These are phyloP conservation scores for Nothura maculosa DNA, from an alignment of 2,797 vertebrate genomes.

Conservation along the genomic window DNA sequence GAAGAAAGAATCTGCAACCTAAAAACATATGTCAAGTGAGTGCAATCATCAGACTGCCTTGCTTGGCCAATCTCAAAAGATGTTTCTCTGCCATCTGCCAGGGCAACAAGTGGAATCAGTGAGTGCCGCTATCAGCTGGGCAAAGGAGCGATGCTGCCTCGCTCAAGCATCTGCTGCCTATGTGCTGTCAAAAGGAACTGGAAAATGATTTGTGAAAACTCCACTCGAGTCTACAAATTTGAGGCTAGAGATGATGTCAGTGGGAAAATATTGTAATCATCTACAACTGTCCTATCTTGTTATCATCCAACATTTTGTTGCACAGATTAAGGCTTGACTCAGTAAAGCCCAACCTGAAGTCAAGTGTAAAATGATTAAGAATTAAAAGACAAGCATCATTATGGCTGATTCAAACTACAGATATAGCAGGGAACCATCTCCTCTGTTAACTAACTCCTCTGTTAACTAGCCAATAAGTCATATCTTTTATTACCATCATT, in stretches of 20 bases:
- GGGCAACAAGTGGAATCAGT: not conserved
- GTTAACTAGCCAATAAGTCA: not conserved
- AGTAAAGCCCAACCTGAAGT: not conserved
- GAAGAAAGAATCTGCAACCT: not conserved
- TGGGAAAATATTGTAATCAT: not conserved
- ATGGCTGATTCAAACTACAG: not conserved
- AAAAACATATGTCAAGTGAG: not conserved
- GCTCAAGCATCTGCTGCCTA: not conserved
- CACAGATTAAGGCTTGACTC: not conserved
- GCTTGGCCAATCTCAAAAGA: not conserved
- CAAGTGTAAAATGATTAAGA: not conserved
- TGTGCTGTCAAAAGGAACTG: not conserved
- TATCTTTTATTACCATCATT: not conserved
- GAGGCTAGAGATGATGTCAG: rapidly evolving
- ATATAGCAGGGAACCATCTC: not conserved
- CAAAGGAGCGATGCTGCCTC: not conserved
- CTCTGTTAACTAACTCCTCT: not conserved
- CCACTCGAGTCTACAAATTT: not conserved
- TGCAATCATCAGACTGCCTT: not conserved
- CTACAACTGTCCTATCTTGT: not conserved
- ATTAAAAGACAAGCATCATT: not conserved
- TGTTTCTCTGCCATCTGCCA: not conserved
- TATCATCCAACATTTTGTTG: not conserved
- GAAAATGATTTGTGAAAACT: not conserved
- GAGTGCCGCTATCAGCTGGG: not conserved